A percentile compares a stretch with the other conserved stretches of the same genome.
Evolutionary conservation across 2,888 invertebrate species (phyloP).

Genomic region (Dicyrtoma fusca): DNA sequence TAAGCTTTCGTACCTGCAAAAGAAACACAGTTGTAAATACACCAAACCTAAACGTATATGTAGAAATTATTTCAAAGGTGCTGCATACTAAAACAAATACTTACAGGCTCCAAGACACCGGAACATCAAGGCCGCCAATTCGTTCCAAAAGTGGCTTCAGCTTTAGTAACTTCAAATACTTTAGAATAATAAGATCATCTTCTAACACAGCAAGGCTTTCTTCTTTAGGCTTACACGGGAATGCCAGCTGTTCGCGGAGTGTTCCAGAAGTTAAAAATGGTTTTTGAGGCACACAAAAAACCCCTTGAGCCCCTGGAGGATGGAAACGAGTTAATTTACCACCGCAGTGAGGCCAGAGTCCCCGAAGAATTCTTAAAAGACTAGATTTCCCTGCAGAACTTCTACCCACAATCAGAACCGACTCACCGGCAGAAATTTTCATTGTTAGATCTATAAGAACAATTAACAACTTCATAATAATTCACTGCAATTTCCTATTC

Average conservation of each 20-base stretch:
- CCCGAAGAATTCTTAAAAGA: conserved; percentile 63
- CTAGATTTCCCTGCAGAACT: conserved; percentile 67
- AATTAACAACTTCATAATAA: too few relatives aligned
- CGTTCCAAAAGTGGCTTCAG: conserved; percentile 56
- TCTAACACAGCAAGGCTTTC: background rate
- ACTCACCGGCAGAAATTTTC: conserved; percentile 60
- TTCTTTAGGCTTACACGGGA: conserved; percentile 25
- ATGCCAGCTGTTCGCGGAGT: conserved; percentile 61
- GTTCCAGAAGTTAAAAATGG: conserved; percentile 64
- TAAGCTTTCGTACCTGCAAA: conserved; percentile 64
- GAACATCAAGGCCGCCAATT: conserved; percentile 58
- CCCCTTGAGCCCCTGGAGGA: conserved; percentile 58
- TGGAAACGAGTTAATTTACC: conserved; percentile 55
- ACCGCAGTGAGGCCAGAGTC: conserved; percentile 62
- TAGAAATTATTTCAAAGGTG: background rate
- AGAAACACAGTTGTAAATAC: background rate
- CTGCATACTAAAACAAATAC: too few relatives aligned
- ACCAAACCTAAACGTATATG: background rate
- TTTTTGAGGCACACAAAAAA: conserved; percentile 65
- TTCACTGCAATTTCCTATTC: too few relatives aligned
- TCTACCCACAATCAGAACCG: conserved; percentile 64
- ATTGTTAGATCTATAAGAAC: conserved; percentile 62
- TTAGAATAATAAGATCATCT: conserved; percentile 55
- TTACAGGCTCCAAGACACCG: conserved; percentile 62
- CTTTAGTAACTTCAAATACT: conserved; percentile 59